Evolutionary conservation across 2,888 invertebrate genomes (phyloP).

Genomic region (Clitarchus hookeri): DNA sequence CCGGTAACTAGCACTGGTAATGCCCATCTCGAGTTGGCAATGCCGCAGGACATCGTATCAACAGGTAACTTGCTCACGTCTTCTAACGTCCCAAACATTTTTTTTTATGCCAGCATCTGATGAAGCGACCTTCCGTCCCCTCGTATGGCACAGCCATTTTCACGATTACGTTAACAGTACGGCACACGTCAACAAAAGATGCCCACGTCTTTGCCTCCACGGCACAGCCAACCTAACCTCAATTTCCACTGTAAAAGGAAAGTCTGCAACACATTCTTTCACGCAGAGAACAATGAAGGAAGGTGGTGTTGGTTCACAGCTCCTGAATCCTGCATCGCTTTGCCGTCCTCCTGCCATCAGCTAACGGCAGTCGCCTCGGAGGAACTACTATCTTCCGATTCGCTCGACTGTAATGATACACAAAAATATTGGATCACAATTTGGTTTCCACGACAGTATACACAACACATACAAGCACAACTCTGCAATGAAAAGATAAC

Average conservation of each 20-base stretch:
- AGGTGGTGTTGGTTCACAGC: background rate
- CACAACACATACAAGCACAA: too few relatives aligned
- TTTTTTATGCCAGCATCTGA: background rate
- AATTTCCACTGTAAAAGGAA: background rate
- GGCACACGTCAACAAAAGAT: too few relatives aligned
- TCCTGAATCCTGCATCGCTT: background rate
- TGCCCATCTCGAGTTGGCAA: slow-evolving; percentile 24
- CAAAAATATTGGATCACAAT: background rate
- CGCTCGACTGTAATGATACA: background rate
- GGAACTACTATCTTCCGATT: background rate
- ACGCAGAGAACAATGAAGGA: background rate
- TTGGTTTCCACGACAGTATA: background rate
- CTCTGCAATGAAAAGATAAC: too few relatives aligned
- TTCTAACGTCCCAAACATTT: background rate
- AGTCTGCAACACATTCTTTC: slow-evolving; percentile 14
- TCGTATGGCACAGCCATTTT: background rate
- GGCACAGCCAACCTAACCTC: background rate
- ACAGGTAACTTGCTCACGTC: slow-evolving; percentile 3
- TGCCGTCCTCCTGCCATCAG: background rate
- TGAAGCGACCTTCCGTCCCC: background rate
- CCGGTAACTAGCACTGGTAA: slow-evolving; percentile 20
- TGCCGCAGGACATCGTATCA: slow-evolving; percentile 1
- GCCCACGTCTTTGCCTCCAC: background rate
- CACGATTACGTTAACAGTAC: background rate
- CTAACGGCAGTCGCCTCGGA: background rate